phyloP scores from a whole-genome alignment of 2,888 invertebrate genomes.

The Macaria notata region DNA sequence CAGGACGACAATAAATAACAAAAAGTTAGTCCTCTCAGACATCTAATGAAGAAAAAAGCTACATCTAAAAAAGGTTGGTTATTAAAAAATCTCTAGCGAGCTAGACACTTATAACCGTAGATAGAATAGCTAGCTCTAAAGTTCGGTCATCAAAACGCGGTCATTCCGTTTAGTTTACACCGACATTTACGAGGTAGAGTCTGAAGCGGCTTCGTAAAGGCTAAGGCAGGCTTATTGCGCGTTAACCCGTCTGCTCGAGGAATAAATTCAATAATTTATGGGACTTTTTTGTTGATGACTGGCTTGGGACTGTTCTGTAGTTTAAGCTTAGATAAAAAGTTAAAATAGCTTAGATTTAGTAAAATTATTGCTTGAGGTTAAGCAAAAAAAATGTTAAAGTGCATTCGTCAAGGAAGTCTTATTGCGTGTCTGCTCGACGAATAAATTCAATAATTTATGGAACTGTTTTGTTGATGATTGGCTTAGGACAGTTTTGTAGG shows the following conservation, averaged over 20 bases:
- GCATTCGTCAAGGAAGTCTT: slow-evolving; percentile 46
- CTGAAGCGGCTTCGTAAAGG: slow-evolving; percentile 60
- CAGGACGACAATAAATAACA: no score
- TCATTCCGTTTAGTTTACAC: slow-evolving; percentile 71
- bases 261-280: slow-evolving; percentile 76
- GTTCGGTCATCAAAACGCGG: slow-evolving; percentile 55
- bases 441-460: slow-evolving; percentile 76
- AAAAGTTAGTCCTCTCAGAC: no score
- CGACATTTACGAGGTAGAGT: slow-evolving; percentile 75
- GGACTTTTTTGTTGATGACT: slow-evolving; percentile 59
- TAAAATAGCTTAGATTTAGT: no score
- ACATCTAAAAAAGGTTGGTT: no score
- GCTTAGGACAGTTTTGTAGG: slow-evolving; percentile 8
- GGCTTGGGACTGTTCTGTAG: slow-evolving; percentile 14
- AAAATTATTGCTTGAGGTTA: no score
- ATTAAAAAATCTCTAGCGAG: no score
- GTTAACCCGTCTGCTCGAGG: slow-evolving; percentile 57
- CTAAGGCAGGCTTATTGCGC: slow-evolving; percentile 56
- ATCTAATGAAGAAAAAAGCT: no score
- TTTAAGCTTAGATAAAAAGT: background rate
- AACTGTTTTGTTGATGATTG: slow-evolving; percentile 58
- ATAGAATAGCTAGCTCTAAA: background rate
- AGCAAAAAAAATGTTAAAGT: no score
- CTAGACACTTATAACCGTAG: background rate
- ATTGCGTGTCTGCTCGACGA: slow-evolving; percentile 54